Base-by-base conservation (phyloP, 2,113 vertebrate genomes). In the Ageneiosus marmoratus region DNA sequence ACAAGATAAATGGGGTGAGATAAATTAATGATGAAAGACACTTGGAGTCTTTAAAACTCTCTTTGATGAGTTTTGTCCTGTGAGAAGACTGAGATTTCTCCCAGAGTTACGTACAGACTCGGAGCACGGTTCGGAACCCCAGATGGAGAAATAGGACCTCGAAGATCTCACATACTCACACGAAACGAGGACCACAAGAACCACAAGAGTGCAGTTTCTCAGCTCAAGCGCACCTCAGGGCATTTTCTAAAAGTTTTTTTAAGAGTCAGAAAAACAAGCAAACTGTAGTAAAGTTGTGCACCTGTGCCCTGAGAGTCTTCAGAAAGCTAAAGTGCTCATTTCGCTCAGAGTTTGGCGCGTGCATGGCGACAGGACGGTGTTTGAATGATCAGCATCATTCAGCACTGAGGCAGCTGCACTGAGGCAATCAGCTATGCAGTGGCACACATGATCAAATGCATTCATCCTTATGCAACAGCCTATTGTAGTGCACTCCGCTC, bases 301-400 rank as follows among this genome's bases (percentile, higher is more conserved):
- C 77, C 48, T 12, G 37, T 34, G 44, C 75, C 51, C 74, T 41
- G 27, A 69, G 63, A 77, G 75, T 77, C 41, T 77, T 62, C 34
- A 32, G 75, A 37, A 75, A 51, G 37, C 41, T 73, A 65, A 84
- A 83, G 87, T 83, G 85, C 84, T 86, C 83, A 86, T 80, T 60
- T 77, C 0, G 3, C 85, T 76, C 5, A 56, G 77, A 81, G 44
- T 32, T 81, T 79, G 88, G 48, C 72, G 72, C 72, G 72, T 91
- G 91, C 90, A 91, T 91, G 90, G 89, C 89, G 90, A 90, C 92
- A 91, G 91, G 84, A 74, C 90, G 85, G 87, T 89, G 89, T 86
- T 86, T 90, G 87, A 92, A 87, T 89, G 90, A 92, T 92, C 90
- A 91, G 89, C 88, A 79, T 79, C 78, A 15, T 50, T 65, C 77